A percentile compares a stretch with the other conserved stretches of the same genome.
Conservation (phyloP, 2,888 invertebrate genomes). For the Conistra vaccinii region DNA sequence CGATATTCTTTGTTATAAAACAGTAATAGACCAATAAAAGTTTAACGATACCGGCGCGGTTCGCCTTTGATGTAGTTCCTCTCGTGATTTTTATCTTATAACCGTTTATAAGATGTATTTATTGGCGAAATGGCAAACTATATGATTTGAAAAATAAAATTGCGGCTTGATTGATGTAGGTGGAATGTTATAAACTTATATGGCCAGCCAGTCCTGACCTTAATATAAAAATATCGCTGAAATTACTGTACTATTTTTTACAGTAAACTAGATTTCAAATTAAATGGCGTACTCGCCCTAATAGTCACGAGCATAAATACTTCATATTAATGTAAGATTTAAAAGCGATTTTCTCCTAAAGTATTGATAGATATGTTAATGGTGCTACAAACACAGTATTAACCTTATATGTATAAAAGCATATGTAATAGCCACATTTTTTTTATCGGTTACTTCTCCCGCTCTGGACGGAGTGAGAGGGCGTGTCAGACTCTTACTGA, state of each 20-base stretch:
- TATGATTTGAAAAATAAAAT: constrained; percentile 35
- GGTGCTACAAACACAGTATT: no score
- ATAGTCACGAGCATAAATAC: no score
- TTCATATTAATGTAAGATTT: no score
- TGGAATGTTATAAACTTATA: background rate
- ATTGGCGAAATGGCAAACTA: constrained; percentile 47
- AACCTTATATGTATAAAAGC: no score
- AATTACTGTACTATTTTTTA: no score
- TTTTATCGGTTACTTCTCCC: no score
- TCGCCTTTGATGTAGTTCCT: constrained; percentile 63
- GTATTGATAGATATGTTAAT: no score
- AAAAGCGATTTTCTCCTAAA: no score
- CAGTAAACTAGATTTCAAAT: background rate
- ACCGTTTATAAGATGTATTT: constrained; percentile 59
- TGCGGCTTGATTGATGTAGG: constrained; percentile 16
- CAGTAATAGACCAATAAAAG: constrained; percentile 78
- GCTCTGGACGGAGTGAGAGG: no score
- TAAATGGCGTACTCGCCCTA: no score
- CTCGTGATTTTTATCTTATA: constrained; percentile 66
- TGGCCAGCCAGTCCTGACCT: background rate
- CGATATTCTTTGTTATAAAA: constrained; percentile 82
- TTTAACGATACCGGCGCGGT: constrained; percentile 74
- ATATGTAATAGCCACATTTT: no score
- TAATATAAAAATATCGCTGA: background rate
- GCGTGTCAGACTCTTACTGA: no score